Evolutionary conservation across 2,888 invertebrate species (phyloP).

Genomic region (Sinodicranocentrus sp.): DNA sequence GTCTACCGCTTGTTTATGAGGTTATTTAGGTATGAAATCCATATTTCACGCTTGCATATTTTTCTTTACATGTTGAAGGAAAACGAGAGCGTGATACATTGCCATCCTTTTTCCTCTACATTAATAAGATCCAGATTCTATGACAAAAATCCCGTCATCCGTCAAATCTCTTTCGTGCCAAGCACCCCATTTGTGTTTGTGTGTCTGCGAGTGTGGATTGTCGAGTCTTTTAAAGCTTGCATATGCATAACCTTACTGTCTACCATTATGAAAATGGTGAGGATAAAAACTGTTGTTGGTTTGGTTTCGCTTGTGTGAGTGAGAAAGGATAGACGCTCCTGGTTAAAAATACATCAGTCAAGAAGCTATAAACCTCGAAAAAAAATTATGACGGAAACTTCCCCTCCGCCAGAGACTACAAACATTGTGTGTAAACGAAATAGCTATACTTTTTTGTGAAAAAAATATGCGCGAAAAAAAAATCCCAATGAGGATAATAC

Average conservation of each 20-base stretch:
- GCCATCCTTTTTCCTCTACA: background rate
- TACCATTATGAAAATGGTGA: conserved; percentile 19
- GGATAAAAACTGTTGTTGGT: conserved; percentile 22
- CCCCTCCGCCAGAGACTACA: conserved; percentile 9
- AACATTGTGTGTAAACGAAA: background rate
- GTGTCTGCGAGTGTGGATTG: too few species aligned
- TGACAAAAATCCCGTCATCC: conserved; percentile 17
- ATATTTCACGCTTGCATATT: too few species aligned
- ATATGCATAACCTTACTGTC: too few species aligned
- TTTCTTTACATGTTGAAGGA: too few species aligned
- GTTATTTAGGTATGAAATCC: too few species aligned
- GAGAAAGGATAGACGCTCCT: conserved; percentile 8
- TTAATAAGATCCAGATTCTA: conserved; percentile 39
- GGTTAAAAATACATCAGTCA: conserved; percentile 58
- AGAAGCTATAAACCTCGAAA: conserved; percentile 47
- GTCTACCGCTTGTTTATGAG: too few species aligned
- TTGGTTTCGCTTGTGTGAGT: background rate
- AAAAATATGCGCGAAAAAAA: conserved; percentile 5
- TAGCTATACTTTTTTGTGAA: too few species aligned
- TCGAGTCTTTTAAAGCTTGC: too few species aligned
- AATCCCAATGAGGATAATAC: conserved; percentile 32
- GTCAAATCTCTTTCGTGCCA: conserved; percentile 23
- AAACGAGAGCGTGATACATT: conserved; percentile 4
- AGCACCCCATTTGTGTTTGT: too few species aligned
- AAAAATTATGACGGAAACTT: conserved; percentile 40